Evolutionary conservation across 2,113 vertebrate species (phyloP).

Genomic region (Nesoenas mayeri): DNA sequence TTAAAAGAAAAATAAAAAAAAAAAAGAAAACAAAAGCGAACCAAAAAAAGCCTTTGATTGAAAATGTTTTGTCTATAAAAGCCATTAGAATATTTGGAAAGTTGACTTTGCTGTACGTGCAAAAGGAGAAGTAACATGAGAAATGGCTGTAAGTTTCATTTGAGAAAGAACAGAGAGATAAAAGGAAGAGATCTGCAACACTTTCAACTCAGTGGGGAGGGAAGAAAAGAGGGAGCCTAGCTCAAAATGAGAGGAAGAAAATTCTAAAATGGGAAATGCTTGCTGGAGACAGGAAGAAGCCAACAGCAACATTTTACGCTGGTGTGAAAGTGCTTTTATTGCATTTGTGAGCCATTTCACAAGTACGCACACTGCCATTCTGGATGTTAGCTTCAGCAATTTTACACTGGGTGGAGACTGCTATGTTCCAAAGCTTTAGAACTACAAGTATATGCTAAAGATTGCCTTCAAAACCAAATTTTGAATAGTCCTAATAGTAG

Average conservation of each 20-base stretch:
- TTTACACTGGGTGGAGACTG: background rate
- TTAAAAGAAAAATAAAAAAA: no score
- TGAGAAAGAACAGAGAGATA: background rate
- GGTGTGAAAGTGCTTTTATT: constrained; percentile 6
- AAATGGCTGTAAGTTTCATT: background rate
- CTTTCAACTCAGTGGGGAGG: background rate
- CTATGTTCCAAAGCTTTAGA: background rate
- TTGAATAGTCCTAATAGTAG: background rate
- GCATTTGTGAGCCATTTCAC: background rate
- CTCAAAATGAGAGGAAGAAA: background rate
- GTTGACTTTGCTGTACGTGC: background rate
- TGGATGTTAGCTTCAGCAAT: background rate
- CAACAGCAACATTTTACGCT: background rate
- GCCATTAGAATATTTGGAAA: background rate
- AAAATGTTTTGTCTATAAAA: background rate
- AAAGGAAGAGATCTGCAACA: background rate
- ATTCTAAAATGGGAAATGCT: constrained; percentile 22
- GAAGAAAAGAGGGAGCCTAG: background rate
- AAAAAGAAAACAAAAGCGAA: no score
- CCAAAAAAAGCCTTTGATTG: background rate
- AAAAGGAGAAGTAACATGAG: background rate
- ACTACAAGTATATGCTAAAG: background rate
- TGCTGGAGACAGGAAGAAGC: background rate
- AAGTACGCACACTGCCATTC: background rate
- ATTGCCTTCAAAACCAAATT: background rate